Percentiles rank a stretch among this genome's conserved stretches.
These are phyloP conservation scores for Ammodytes marinus DNA, from an alignment of 2,113 vertebrate genomes.

Conservation along the genomic window DNA sequence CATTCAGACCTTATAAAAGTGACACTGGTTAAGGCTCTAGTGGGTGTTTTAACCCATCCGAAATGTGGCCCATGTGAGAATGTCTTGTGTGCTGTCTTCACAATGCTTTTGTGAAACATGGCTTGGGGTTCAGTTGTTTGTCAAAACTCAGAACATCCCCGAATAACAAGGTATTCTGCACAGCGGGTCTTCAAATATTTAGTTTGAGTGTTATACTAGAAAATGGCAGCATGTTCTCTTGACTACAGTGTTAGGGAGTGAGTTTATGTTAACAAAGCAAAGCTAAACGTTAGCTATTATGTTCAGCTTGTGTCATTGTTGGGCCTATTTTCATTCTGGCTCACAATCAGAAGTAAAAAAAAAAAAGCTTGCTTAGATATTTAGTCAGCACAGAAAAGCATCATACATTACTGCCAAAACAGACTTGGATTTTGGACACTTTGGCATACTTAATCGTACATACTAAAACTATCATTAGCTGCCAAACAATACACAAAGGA, in stretches of 20 bases:
- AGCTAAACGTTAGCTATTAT: too few relatives aligned
- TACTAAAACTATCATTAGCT: background rate
- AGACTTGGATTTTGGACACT: background rate
- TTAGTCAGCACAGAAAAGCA: background rate
- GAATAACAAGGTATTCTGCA: background rate
- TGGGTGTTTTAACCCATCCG: background rate
- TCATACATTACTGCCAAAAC: background rate
- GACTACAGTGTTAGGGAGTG: background rate
- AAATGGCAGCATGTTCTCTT: background rate
- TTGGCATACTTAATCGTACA: background rate
- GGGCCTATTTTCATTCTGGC: background rate
- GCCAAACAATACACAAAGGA: background rate
- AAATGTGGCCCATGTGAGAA: background rate
- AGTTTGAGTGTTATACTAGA: background rate
- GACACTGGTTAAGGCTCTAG: background rate
- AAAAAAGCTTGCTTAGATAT: background rate
- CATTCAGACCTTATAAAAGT: constrained; percentile 4
- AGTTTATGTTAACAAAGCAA: background rate
- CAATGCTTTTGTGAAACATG: background rate
- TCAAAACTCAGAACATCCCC: background rate
- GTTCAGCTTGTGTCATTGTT: background rate
- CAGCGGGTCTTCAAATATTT: background rate
- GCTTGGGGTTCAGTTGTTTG: background rate
- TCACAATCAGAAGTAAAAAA: background rate
- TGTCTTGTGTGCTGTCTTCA: background rate